These are phyloP conservation scores for Scartelaos histophorus DNA, from an alignment of 2,113 vertebrate species.

Conservation along the genomic window DNA sequence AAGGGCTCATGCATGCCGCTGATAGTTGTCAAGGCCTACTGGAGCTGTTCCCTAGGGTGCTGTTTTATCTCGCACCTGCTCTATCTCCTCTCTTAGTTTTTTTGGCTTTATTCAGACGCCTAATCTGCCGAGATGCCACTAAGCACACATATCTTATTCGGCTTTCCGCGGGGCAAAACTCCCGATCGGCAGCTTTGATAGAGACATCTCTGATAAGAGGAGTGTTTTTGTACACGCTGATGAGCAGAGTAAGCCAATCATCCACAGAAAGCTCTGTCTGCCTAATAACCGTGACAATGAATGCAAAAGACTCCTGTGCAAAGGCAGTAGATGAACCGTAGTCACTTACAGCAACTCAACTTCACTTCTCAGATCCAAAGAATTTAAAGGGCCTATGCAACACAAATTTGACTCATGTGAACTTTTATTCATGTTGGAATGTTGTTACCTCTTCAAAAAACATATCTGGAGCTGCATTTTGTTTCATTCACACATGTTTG, in stretches of 20 bases:
- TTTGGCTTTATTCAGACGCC: slow-evolving; percentile 51
- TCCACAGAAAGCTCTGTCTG: slow-evolving; percentile 18
- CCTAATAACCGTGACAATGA: slow-evolving; percentile 27
- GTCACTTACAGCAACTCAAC: not conserved
- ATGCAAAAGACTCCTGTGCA: slow-evolving; percentile 13
- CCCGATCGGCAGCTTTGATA: slow-evolving; percentile 55
- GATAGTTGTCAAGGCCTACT: slow-evolving; percentile 26
- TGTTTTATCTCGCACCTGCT: slow-evolving; percentile 63
- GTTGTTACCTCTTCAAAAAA: no score
- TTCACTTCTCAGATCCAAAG: not conserved
- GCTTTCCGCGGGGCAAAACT: slow-evolving; percentile 65
- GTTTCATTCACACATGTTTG: no score
- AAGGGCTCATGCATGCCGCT: slow-evolving; percentile 1
- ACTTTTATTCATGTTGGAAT: no score
- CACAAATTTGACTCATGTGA: no score
- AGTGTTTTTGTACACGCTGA: slow-evolving; percentile 44
- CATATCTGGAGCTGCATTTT: no score
- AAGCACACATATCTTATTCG: slow-evolving; percentile 66
- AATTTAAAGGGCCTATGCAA: not conserved
- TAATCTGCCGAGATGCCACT: slow-evolving; percentile 62
- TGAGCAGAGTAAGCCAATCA: slow-evolving; percentile 35
- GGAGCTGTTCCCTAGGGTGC: slow-evolving; percentile 46
- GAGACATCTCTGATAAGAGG: slow-evolving; percentile 60
- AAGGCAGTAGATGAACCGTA: slow-evolving; percentile 11
- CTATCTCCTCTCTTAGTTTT: slow-evolving; percentile 40